phyloP scores from a whole-genome alignment of 2,113 vertebrate genomes.

The Martes martes region DNA sequence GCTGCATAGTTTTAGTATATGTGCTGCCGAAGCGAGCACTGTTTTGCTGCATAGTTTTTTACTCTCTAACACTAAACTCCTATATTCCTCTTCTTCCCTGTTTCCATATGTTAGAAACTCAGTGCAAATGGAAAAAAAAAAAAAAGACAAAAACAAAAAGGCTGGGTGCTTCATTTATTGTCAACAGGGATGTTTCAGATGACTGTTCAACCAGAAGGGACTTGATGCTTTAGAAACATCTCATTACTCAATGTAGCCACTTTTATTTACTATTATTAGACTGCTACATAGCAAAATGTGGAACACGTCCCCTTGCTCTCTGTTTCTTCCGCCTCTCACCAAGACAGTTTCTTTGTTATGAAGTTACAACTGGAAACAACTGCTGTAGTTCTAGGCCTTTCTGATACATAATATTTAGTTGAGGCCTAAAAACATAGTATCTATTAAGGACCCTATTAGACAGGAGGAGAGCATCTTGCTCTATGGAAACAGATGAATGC shows the following conservation, averaged over 20 bases:
- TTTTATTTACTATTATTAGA: neutral
- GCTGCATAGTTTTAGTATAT: neutral
- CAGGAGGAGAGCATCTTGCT: neutral
- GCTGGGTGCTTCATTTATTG: neutral
- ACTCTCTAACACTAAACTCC: neutral
- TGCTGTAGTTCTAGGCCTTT: neutral
- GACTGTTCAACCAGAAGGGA: neutral
- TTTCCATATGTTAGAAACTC: neutral
- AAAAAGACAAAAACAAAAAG: neutral
- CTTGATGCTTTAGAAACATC: neutral
- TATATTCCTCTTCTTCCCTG: neutral
- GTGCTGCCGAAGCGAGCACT: no score
- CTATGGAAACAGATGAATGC: neutral
- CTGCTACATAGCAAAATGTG: neutral
- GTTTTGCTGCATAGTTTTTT: slow-evolving; percentile 21
- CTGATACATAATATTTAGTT: neutral
- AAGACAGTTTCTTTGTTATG: neutral
- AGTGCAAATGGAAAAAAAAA: neutral
- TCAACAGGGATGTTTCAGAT: neutral
- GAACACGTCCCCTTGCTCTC: neutral
- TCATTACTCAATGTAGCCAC: neutral
- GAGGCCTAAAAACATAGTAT: neutral
- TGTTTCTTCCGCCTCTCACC: neutral
- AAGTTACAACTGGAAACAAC: neutral
- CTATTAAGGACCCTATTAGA: neutral